Conservation (phyloP, 2,888 invertebrate genomes). For the Ormyrus rosae region DNA sequence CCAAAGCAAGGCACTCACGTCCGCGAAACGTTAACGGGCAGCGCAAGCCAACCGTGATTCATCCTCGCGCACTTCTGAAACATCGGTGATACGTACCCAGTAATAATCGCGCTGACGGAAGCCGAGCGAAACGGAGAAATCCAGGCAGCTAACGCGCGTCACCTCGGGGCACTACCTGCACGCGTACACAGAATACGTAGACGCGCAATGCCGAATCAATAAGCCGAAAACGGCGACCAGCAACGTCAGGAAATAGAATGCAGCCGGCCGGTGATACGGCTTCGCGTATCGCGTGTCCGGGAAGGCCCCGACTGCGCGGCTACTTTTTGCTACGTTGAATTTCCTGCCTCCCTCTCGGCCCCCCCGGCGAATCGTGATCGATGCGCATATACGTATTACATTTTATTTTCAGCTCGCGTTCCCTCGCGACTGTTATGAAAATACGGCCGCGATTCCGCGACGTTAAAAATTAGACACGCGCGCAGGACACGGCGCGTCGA, state of each 20-base stretch:
- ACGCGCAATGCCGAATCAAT: constrained; percentile 19
- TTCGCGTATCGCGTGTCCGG: constrained; percentile 32
- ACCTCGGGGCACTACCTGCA: not conserved
- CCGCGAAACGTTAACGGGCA: not conserved
- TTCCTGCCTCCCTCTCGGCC: constrained; percentile 2
- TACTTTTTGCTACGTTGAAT: constrained; percentile 17
- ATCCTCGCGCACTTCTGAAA: not conserved
- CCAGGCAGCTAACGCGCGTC: not conserved
- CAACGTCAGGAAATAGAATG: constrained; percentile 37
- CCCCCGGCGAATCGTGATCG: not conserved
- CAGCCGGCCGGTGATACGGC: not conserved
- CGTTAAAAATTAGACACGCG: constrained; percentile 20
- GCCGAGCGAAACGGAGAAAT: not conserved
- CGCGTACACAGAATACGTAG: not conserved
- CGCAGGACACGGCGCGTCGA: not conserved
- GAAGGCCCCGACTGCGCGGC: not conserved
- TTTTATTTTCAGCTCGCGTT: not conserved
- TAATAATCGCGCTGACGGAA: too few relatives aligned
- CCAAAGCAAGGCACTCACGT: not conserved
- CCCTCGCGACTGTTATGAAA: not conserved
- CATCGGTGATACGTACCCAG: not conserved
- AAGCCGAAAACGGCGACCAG: constrained; percentile 43
- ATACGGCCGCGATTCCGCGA: not conserved
- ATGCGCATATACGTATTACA: not conserved
- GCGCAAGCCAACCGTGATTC: not conserved